A percentile compares a stretch with the other conserved stretches of the same genome.
Evolutionary conservation across 2,888 invertebrate species (phyloP).

Genomic region (Odontothrips loti): DNA sequence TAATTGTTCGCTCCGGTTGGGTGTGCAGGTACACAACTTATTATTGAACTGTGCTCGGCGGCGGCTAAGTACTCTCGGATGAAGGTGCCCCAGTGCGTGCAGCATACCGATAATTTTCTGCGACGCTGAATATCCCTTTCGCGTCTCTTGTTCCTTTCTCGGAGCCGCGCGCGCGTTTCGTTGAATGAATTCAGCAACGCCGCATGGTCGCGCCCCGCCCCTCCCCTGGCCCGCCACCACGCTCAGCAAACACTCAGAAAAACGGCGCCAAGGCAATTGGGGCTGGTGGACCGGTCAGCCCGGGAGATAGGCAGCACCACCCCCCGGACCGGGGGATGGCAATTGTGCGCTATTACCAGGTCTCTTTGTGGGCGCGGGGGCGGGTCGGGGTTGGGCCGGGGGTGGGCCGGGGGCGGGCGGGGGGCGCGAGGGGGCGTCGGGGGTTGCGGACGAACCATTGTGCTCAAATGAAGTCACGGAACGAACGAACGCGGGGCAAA

Average conservation of each 20-base stretch:
- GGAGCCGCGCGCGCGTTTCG: neutral
- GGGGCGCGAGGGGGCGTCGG: neutral
- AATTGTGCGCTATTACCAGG: slow-evolving; percentile 22
- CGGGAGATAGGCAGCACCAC: neutral
- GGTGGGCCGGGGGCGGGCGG: neutral
- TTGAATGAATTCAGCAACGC: neutral
- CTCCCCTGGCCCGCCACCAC: neutral
- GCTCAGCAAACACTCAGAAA: slow-evolving; percentile 16
- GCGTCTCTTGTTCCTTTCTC: neutral
- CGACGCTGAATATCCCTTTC: neutral
- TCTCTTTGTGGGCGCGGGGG: slow-evolving; percentile 6
- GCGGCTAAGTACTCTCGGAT: neutral
- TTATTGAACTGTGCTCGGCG: neutral
- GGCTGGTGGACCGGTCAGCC: neutral
- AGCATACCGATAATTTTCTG: neutral
- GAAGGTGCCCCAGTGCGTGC: neutral
- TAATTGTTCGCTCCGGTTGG: slow-evolving; percentile 15
- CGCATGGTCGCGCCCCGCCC: neutral
- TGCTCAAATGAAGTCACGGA: slow-evolving; percentile 13
- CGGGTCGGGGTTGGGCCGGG: neutral
- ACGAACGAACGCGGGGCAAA: neutral
- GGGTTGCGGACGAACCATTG: neutral
- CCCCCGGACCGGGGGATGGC: neutral
- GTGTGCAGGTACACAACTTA: slow-evolving; percentile 2
- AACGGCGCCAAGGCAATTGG: neutral